Evolutionary conservation across 2,113 vertebrate species (phyloP), one percentile per base, ranked within the genome.

Genomic region (Stictonetta naevosa): DNA sequence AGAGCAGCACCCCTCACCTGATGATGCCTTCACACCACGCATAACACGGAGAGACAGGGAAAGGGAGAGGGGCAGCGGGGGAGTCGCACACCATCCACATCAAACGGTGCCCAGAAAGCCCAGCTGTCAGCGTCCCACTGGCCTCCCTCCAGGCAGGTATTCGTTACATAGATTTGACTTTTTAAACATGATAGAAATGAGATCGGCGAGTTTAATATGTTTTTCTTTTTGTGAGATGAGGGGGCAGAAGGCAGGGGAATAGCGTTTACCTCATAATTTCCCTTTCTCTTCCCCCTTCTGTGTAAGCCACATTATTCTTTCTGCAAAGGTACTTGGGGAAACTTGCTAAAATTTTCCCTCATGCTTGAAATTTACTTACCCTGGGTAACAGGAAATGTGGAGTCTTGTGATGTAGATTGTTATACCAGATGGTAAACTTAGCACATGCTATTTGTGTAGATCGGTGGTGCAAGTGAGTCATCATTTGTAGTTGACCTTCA

Each of bases 271-370:
- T 98, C 97, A 98, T 95, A 96, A 97, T 97, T 98, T 98, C 94
- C 97, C 91, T 92, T 93, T 95, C 90, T 96, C 86, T 96, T 95
- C 87, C 96, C 96, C 95, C 73, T 92, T 95, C 94, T 95, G 92
- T 92, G 89, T 96, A 97, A 98, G 95, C 92, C 93, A 93, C 97
- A 97, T 98, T 97, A 95, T 97, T 97, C 97, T 98, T 97, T 94
- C 97, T 97, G 96, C 96, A 96, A 98, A 98, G 97, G 97, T 98
- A 98, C 96, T 98, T 98, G 97, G 98, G 98, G 98, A 98, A 98
- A 98, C 97, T 98, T 98, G 97, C 97, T 98, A 98, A 98, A 97
- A 98, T 98, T 98, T 98, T 98, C 98, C 98, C 98, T 98, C 96
- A 97, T 96, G 97, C 98, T 98, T 98, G 97, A 98, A 98, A 98